Evolutionary conservation across 2,888 invertebrate genomes (phyloP).

Genomic region (Ormyrus pomaceus): DNA sequence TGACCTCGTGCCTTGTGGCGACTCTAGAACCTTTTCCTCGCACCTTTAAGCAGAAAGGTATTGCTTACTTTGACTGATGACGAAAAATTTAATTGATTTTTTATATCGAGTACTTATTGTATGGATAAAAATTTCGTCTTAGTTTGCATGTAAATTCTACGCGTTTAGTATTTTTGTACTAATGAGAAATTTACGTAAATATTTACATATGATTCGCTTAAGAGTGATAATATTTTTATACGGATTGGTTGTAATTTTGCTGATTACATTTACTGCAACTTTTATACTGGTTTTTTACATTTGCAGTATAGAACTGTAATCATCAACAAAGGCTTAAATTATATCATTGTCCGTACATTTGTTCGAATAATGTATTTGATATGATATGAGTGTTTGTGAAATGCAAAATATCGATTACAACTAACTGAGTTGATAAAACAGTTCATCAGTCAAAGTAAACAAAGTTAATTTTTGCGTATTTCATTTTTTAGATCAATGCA

Average conservation of each 20-base stretch:
- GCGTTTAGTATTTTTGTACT: slow-evolving; percentile 33
- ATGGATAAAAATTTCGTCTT: slow-evolving; percentile 10
- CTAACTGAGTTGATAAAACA: neutral
- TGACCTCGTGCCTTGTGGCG: slow-evolving; percentile 43
- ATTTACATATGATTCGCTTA: neutral
- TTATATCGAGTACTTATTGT: slow-evolving; percentile 6
- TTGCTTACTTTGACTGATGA: slow-evolving; percentile 38
- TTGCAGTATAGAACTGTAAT: too few relatives aligned
- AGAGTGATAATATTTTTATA: slow-evolving; percentile 16
- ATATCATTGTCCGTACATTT: too few relatives aligned
- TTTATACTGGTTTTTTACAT: too few relatives aligned
- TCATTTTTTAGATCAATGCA: slow-evolving; percentile 28
- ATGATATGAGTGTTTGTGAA: neutral
- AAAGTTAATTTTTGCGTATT: slow-evolving; percentile 15
- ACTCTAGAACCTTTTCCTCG: slow-evolving; percentile 46
- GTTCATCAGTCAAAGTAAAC: slow-evolving; percentile 40
- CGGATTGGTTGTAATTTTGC: neutral
- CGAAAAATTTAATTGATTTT: slow-evolving; percentile 5
- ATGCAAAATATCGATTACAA: neutral
- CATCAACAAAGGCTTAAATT: too few relatives aligned
- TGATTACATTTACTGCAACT: neutral
- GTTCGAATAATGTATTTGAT: neutral
- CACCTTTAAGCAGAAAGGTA: slow-evolving; percentile 15
- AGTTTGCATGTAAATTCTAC: neutral
- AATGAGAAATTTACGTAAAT: slow-evolving; percentile 5